A percentile compares a stretch with the other conserved stretches of the same genome.
phyloP scores from a whole-genome alignment of 2,113 vertebrate species.

The Callipepla californica region DNA sequence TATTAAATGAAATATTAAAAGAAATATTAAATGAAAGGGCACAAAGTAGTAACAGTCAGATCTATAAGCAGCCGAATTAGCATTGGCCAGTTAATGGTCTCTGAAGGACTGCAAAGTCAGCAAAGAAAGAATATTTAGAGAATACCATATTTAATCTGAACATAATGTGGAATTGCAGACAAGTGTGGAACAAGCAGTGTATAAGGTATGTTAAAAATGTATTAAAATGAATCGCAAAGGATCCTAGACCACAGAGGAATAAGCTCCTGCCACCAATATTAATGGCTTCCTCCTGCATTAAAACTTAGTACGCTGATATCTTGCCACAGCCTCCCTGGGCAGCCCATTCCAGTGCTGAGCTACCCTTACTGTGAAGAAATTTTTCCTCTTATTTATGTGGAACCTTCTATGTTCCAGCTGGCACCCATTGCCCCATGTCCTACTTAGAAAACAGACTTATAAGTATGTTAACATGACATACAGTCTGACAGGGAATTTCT shows the following conservation, averaged over 20 bases:
- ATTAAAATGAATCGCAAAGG: neutral
- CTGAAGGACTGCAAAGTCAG: neutral
- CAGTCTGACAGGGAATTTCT: neutral
- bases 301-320: neutral
- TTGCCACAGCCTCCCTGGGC: neutral
- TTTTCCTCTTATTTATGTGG: no score
- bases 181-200: neutral
- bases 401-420: no score
- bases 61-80: neutral
- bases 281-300: neutral
- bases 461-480: neutral
- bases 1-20: neutral
- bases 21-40: neutral
- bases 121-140: neutral
- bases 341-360: no score
- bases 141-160: neutral
- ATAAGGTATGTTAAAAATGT: neutral
- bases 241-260: neutral
- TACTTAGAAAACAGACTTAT: no score
- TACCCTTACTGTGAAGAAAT: no score
- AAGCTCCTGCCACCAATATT: neutral
- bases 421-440: no score
- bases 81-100: neutral
- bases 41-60: rapidly evolving
- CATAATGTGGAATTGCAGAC: neutral